phyloP scores from a whole-genome alignment of 2,797 vertebrate genomes.

The Anas flavirostris region DNA sequence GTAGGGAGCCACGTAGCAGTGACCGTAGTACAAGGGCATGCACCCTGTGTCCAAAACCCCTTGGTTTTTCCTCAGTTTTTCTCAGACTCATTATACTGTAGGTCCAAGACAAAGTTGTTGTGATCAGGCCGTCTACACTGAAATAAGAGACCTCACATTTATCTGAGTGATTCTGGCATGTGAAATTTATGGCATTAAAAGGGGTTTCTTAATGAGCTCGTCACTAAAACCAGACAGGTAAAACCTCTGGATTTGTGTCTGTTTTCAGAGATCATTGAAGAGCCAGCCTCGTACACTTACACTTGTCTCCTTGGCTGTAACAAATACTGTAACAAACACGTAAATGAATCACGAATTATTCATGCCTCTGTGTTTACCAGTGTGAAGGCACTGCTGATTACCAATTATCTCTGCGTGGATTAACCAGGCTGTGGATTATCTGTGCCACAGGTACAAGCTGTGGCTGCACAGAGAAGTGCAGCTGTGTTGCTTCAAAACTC shows the following conservation, averaged over 20 bases:
- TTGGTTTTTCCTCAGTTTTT: not conserved
- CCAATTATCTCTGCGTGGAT: not conserved
- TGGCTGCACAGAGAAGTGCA: not conserved
- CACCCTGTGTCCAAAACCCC: not conserved
- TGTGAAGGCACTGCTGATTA: not conserved
- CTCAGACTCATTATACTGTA: rapidly evolving
- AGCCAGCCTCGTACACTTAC: not conserved
- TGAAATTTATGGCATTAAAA: not conserved
- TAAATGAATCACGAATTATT: not conserved
- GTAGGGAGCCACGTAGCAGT: not conserved
- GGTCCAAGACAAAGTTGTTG: not conserved
- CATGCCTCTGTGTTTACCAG: not conserved
- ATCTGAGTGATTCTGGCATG: not conserved
- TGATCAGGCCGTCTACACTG: not conserved
- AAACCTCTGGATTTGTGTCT: not conserved
- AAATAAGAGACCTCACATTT: not conserved
- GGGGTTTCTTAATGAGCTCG: not conserved
- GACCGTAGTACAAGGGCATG: rapidly evolving
- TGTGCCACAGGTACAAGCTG: not conserved
- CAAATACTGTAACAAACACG: not conserved
- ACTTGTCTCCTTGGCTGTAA: not conserved
- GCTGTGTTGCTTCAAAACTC: not conserved
- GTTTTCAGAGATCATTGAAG: not conserved
- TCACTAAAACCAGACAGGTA: not conserved
- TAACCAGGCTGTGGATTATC: not conserved